A percentile compares a stretch with the other conserved stretches of the same genome.
Evolutionary conservation across 2,113 vertebrate genomes (phyloP).

Genomic region (Mola mola): DNA sequence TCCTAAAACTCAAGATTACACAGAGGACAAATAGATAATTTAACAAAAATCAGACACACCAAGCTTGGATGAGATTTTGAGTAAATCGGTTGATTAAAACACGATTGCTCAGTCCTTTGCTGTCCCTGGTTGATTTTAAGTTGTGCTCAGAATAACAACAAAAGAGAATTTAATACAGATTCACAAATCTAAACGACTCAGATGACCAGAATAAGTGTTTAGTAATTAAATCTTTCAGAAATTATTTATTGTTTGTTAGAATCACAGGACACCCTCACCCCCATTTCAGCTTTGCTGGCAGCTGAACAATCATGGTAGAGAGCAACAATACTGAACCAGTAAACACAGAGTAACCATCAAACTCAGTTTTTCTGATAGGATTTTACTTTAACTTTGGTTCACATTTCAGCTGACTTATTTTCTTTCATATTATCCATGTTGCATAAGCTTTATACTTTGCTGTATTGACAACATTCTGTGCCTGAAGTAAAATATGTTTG

Average conservation of each 20-base stretch:
- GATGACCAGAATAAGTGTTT: too few species aligned
- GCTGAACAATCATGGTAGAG: constrained; percentile 31
- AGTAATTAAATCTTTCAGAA: not conserved
- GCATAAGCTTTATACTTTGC: too few species aligned
- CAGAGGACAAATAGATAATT: not conserved
- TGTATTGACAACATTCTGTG: too few species aligned
- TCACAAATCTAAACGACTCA: not conserved
- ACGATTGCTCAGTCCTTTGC: not conserved
- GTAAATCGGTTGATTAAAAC: not conserved
- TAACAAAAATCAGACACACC: not conserved
- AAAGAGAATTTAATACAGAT: not conserved
- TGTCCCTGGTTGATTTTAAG: not conserved
- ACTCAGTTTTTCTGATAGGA: too few species aligned
- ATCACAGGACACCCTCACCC: too few species aligned
- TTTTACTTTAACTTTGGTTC: too few species aligned
- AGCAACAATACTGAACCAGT: not conserved
- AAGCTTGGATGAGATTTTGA: not conserved
- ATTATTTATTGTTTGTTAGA: too few species aligned
- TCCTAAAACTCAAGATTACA: not conserved
- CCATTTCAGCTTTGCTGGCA: too few species aligned
- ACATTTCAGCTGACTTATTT: too few species aligned
- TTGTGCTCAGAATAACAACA: not conserved
- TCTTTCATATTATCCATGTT: too few species aligned
- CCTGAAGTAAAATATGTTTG: too few species aligned
- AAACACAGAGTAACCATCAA: too few species aligned